Evolutionary conservation across 1,140 invertebrate species (phyloP), one percentile per base, ranked within the genome.

Genomic region (Caenorhabditis briggsae): DNA sequence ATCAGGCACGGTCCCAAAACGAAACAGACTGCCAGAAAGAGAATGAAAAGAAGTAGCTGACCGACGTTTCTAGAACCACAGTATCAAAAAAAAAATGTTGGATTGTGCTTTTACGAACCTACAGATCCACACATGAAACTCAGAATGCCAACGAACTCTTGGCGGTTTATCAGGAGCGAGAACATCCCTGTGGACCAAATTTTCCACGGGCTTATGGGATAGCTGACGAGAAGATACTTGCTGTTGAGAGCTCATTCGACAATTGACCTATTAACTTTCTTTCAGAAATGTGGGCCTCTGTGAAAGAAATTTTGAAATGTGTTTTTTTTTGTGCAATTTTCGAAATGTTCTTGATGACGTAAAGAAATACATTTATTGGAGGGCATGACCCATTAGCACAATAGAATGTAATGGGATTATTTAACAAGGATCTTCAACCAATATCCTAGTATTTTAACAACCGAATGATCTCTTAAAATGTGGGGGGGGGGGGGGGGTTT

Each of bases 101-200:
- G 2, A 33, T 33, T 46, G n/a, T 70, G 43, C 18, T 18, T 11
- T 43, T 8, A 18, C 64, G 8, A 46, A 70, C 64, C 64, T 70
- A 18, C 5, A 70, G 18, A 70, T 3, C 20, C 11, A 18, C 12
- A 70, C 64, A 70, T 46, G 18, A 18, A 5, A 70, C 14, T 18
- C 16, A 5, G 64, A 70, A 46, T 70, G 64, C 64, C 64, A 70
- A n/a, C 64, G 64, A 70, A 70, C 64, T 46, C 64, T 70, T 18
- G 64, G 64, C 6, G 33, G 64, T 8, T 46, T 70, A n/a, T 70
- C 64, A 43, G 64, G 64, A 18, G 64, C 64, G 14, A 70, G 16
- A 11, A 70, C 64, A 16, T 43, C 33, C n/a, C 64, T 9, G 16
- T 18, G 64, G n/a, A 70, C 43, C 18, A 46, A 9, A n/a, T 43